These are phyloP conservation scores for Percina caprodes DNA, from an alignment of 2,113 vertebrate genomes.

Conservation along the genomic window DNA sequence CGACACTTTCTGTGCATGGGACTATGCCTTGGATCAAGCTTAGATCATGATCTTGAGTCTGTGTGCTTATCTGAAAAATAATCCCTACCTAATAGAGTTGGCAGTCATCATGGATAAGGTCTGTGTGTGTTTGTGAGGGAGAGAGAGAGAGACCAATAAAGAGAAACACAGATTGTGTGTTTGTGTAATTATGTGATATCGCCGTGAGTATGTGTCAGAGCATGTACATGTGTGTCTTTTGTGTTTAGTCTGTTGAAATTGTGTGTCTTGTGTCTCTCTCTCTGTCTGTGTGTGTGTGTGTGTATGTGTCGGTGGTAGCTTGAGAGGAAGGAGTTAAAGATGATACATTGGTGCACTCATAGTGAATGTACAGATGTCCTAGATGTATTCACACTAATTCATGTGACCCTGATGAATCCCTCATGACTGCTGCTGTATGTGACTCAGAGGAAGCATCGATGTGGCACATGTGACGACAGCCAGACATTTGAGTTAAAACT, in stretches of 20 bases:
- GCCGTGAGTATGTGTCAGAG: conserved; percentile 18
- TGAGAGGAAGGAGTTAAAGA: background rate
- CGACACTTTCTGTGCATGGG: background rate
- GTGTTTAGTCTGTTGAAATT: background rate
- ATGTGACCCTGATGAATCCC: no score
- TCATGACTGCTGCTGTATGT: no score
- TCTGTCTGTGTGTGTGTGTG: background rate
- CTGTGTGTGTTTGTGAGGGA: conserved; percentile 31
- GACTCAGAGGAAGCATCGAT: no score
- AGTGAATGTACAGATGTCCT: no score
- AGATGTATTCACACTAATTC: no score
- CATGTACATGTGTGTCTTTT: background rate
- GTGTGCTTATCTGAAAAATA: background rate
- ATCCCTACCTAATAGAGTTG: background rate
- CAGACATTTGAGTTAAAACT: no score
- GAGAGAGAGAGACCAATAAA: conserved; percentile 1
- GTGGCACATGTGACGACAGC: no score
- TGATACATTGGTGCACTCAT: background rate
- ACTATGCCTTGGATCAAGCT: no score
- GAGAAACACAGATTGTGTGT: conserved; percentile 25
- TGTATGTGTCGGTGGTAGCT: background rate
- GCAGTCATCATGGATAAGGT: conserved; percentile 2
- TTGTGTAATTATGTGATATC: conserved; percentile 26
- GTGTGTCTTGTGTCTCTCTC: background rate
- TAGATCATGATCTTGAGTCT: background rate